These are phyloP conservation scores for Drosophila ercepeae DNA, from an alignment of 1,140 invertebrate species.

Conservation along the genomic window DNA sequence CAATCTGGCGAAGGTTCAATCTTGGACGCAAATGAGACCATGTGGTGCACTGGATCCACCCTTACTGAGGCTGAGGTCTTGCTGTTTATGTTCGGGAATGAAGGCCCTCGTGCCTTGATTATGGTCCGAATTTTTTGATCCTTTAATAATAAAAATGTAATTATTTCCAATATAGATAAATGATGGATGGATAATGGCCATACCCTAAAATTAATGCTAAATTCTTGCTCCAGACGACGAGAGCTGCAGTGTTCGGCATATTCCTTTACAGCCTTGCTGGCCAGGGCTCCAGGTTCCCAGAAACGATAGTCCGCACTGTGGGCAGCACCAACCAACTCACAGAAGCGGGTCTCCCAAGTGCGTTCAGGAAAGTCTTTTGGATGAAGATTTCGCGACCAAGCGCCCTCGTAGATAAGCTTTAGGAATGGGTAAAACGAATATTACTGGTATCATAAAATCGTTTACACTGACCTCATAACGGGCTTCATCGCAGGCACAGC, in stretches of 20 bases:
- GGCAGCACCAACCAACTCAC: slow-evolving; percentile 98
- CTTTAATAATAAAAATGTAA: slow-evolving; percentile 84
- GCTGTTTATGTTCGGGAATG: slow-evolving; percentile 96
- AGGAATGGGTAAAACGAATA: background rate
- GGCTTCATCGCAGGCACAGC: slow-evolving; percentile 96
- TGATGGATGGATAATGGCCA: no score
- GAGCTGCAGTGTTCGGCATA: slow-evolving; percentile 97
- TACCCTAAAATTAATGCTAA: slow-evolving; percentile 88
- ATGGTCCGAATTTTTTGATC: slow-evolving; percentile 97
- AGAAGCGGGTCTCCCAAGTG: slow-evolving; percentile 95
- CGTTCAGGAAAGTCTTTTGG: slow-evolving; percentile 97
- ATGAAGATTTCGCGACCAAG: slow-evolving; percentile 98
- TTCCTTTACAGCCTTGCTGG: slow-evolving; percentile 94
- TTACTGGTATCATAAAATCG: background rate
- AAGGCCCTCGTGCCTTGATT: slow-evolving; percentile 97
- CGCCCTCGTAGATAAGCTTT: slow-evolving; percentile 95
- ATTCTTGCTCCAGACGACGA: slow-evolving; percentile 94
- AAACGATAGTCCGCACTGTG: slow-evolving; percentile 95
- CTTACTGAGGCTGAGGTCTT: slow-evolving; percentile 96
- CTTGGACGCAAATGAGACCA: slow-evolving; percentile 97
- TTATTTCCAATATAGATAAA: no score
- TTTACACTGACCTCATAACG: slow-evolving; percentile 91
- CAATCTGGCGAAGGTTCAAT: slow-evolving; percentile 98
- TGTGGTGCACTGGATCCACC: slow-evolving; percentile 95
- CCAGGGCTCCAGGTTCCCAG: slow-evolving; percentile 94